Evolutionary conservation across 2,113 vertebrate species (phyloP).

Genomic region (Dolichallabes microphthalmus): DNA sequence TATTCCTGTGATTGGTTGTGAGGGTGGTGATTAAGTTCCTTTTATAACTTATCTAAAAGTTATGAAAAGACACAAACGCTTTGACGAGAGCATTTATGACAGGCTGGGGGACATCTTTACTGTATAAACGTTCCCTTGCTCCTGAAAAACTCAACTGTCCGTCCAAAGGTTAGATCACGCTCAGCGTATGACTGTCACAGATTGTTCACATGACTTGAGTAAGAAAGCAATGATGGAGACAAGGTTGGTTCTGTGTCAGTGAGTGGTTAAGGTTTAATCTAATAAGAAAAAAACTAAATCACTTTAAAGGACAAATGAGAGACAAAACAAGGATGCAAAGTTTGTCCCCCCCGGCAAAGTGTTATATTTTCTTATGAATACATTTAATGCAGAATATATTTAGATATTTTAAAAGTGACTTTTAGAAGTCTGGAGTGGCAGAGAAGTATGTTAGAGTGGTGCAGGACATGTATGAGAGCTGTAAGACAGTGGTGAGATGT

Average conservation of each 20-base stretch:
- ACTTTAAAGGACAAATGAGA: slow-evolving; percentile 30
- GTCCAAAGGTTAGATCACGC: slow-evolving; percentile 1
- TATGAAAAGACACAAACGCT: neutral
- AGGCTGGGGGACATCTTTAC: neutral
- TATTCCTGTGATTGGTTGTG: neutral
- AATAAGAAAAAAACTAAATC: neutral
- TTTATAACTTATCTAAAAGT: too few species aligned
- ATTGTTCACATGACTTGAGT: neutral
- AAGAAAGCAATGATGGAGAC: neutral
- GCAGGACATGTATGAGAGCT: too few species aligned
- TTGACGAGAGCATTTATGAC: neutral
- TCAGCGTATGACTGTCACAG: neutral
- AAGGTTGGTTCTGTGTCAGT: slow-evolving; percentile 50
- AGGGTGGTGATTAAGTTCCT: neutral
- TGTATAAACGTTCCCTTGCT: neutral
- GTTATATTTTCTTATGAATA: neutral
- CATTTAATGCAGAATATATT: neutral
- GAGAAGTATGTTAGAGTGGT: too few species aligned
- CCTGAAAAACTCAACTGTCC: neutral
- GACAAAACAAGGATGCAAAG: neutral
- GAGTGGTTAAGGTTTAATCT: slow-evolving; percentile 51
- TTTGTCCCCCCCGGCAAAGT: neutral
- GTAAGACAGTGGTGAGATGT: too few species aligned
- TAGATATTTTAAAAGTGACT: neutral
- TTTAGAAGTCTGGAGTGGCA: too few species aligned